Percentiles rank a stretch among this genome's conserved stretches.
Conservation (phyloP, 2,888 invertebrate genomes). For the Lepidonotus clava region DNA sequence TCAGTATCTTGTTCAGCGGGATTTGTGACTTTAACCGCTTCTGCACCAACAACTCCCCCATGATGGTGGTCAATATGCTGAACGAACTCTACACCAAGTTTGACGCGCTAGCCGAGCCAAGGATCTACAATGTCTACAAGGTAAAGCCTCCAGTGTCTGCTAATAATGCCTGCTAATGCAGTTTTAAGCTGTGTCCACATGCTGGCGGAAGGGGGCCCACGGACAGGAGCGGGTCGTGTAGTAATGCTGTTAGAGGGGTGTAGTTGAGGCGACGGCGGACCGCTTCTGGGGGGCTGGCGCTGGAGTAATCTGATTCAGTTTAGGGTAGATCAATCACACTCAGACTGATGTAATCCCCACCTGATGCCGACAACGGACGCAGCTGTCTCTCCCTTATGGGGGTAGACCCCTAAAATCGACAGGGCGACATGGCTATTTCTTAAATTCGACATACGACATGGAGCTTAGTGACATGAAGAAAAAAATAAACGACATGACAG, state of each 20-base stretch:
- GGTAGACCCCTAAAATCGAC: no score
- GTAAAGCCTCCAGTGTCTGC: no score
- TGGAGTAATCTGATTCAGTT: no score
- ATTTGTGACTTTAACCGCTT: constrained; percentile 64
- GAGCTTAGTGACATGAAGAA: no score
- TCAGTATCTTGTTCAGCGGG: constrained; percentile 63
- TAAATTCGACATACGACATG: no score
- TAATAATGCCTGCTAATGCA: neutral
- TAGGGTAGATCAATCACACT: no score
- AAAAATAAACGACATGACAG: no score
- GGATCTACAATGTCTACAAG: constrained; percentile 64
- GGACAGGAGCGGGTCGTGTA: neutral
- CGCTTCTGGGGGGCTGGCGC: no score
- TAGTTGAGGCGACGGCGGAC: neutral
- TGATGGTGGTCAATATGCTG: constrained; percentile 63
- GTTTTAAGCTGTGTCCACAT: neutral
- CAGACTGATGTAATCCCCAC: no score
- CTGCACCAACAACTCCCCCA: constrained; percentile 61
- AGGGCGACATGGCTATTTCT: no score
- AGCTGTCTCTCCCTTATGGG: no score
- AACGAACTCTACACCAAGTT: constrained; percentile 65
- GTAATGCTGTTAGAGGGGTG: neutral
- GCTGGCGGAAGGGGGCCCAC: neutral
- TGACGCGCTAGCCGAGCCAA: constrained; percentile 62
- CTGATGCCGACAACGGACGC: no score